Conservation (phyloP, 2,113 vertebrate genomes). For the Montifringilla adamsi region DNA sequence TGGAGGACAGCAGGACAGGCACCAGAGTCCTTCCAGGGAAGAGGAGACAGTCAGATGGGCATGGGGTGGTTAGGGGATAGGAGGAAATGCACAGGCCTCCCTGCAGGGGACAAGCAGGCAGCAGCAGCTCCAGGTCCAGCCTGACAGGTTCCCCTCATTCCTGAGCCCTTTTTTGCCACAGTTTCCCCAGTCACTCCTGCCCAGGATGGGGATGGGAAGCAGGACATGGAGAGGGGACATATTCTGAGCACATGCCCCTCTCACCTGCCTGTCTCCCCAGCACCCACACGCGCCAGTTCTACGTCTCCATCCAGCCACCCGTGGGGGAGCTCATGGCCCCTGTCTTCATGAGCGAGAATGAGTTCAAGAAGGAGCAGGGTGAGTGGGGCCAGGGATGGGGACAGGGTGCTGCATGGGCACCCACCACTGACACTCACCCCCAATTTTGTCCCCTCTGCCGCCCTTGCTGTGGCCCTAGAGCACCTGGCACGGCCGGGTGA, state of each 20-base stretch:
- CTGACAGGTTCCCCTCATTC: not conserved
- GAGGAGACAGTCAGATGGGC: not conserved
- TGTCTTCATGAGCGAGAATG: conserved; percentile 92
- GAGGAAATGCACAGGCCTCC: not conserved
- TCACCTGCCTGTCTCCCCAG: conserved; percentile 50
- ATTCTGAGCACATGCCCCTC: not conserved
- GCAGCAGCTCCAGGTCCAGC: not conserved
- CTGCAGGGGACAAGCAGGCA: not conserved
- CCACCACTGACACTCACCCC: not conserved
- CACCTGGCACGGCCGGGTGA: not conserved
- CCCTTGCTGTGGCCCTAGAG: not conserved
- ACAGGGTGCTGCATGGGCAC: fast-evolving
- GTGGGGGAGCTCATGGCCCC: conserved; percentile 95
- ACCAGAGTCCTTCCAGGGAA: not conserved
- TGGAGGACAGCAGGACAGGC: not conserved
- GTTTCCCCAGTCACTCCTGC: not conserved
- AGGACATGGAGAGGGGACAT: not conserved
- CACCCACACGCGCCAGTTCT: conserved; percentile 91
- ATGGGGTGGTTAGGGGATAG: fast-evolving
- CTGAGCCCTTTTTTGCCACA: not conserved
- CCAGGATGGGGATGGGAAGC: not conserved
- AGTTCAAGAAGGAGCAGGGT: conserved; percentile 98
- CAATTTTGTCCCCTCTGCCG: conserved; percentile 42
- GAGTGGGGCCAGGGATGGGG: not conserved
- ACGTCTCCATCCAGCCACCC: conserved; percentile 92